phyloP scores from a whole-genome alignment of 2,113 vertebrate genomes.

The Corythoichthys intestinalis region DNA sequence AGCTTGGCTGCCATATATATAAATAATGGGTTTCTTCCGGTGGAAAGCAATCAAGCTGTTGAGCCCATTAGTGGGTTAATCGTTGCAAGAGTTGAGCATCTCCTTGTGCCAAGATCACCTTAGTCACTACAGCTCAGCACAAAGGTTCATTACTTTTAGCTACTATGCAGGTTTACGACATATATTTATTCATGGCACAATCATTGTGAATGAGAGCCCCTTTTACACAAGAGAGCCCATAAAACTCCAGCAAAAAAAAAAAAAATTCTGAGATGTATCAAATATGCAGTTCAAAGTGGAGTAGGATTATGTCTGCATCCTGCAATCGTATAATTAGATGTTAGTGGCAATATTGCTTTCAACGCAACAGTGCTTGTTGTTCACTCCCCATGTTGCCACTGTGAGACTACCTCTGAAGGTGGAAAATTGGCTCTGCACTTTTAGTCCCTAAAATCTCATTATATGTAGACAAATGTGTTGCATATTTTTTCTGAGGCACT shows the following conservation, averaged over 20 bases:
- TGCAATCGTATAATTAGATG: background rate
- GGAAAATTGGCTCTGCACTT: too few species aligned
- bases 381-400: background rate
- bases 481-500: slow-evolving; percentile 20
- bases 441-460: too few species aligned
- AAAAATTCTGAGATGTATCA: too few species aligned
- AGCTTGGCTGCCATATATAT: slow-evolving; percentile 26
- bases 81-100: slow-evolving; percentile 31
- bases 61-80: slow-evolving; percentile 61
- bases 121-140: slow-evolving; percentile 37
- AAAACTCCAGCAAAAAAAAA: background rate
- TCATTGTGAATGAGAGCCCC: background rate
- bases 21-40: slow-evolving; percentile 58
- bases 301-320: background rate
- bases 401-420: too few species aligned
- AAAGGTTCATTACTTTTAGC: slow-evolving; percentile 57
- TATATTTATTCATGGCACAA: background rate
- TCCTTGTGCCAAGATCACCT: slow-evolving; percentile 35
- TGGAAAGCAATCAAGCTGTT: slow-evolving; percentile 51
- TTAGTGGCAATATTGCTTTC: background rate
- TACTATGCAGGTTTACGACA: background rate
- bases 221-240: background rate
- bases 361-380: background rate
- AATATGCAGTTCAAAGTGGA: background rate
- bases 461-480: background rate